Conservation (phyloP, 2,888 invertebrate species). For the Chydorus sphaericus region DNA sequence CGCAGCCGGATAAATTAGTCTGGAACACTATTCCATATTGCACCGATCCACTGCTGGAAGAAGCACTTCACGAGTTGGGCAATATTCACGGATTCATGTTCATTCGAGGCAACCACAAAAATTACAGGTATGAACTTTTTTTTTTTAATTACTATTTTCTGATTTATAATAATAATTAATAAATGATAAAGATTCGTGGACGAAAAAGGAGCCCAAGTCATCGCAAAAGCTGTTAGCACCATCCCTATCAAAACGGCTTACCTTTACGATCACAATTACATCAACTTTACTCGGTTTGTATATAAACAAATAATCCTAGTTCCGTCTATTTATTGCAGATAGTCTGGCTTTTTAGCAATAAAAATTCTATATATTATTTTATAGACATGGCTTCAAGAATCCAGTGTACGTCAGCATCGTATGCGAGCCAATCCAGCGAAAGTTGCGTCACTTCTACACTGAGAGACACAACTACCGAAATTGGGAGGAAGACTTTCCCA, state of each 20-base stretch:
- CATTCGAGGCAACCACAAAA: background rate
- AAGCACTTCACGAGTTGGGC: conserved; percentile 10
- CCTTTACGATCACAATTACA: conserved; percentile 7
- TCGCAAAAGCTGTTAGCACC: background rate
- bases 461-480: background rate
- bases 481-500: background rate
- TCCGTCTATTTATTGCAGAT: background rate
- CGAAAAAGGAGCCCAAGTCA: background rate
- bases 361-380: background rate
- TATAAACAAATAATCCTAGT: background rate
- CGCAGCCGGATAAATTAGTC: background rate
- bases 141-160: background rate
- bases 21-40: conserved; percentile 9
- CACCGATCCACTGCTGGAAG: conserved; percentile 8
- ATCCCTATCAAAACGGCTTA: conserved; percentile 10
- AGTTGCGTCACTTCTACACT: conserved; percentile 9
- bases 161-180: background rate
- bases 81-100: conserved; percentile 8
- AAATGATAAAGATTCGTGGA: background rate
- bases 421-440: conserved; percentile 9
- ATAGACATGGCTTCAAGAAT: background rate
- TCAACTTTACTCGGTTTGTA: conserved; percentile 7
- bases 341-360: background rate
- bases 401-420: conserved; percentile 8
- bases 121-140: background rate